Base-by-base conservation (phyloP, 2,113 vertebrate genomes). In the Sporophila hypoxantha region DNA sequence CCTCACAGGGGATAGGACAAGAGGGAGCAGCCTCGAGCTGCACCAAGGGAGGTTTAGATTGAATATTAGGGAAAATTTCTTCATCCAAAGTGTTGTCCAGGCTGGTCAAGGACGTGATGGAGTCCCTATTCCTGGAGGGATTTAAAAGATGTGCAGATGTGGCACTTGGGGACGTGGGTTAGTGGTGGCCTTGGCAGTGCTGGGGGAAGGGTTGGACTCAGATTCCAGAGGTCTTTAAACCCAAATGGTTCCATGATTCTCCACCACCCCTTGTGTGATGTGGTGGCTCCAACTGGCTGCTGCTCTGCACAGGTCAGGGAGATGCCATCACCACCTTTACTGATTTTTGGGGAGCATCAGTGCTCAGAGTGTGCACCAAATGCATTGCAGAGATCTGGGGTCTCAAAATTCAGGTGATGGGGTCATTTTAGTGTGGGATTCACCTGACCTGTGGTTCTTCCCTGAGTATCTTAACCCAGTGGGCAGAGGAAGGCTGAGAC, bases 1-100 rank as follows among this genome's bases (percentile, higher is more conserved):
- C 0, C 37, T 36, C 34, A 12, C 29, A 39, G 42, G 61, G 16
- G 14, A 30, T 2, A 12, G 27, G 18, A 16, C 0, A 1, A 39
- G 44, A 57, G 16, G 23, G 21, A 80, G 29, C 8, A 52, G 61
- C 39, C 20, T 53, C 0, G 0, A 32, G 14, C 10, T 46, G 23
- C 19, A 66, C n/a, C n/a, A 34, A 7, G 19, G 6, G 25, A 66
- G 11, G 46, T 22, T 67, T 47, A 60, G 29, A 16, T 36, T 39
- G 25, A 25, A 41, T 10, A 46, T 16, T 4, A 30, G n/a, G 46
- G 8, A 30, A 65, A 46, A 60, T 15, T 67, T 39, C 12, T 53
- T 74, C 11, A 25, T 9, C 37, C 18, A 13, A 30, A 80, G 4
- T 4, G 17, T 21, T 26, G 5, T 5, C 10, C 10, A 87, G n/a